Conservation (phyloP, 2,113 vertebrate species). For the Todiramphus chloris region DNA sequence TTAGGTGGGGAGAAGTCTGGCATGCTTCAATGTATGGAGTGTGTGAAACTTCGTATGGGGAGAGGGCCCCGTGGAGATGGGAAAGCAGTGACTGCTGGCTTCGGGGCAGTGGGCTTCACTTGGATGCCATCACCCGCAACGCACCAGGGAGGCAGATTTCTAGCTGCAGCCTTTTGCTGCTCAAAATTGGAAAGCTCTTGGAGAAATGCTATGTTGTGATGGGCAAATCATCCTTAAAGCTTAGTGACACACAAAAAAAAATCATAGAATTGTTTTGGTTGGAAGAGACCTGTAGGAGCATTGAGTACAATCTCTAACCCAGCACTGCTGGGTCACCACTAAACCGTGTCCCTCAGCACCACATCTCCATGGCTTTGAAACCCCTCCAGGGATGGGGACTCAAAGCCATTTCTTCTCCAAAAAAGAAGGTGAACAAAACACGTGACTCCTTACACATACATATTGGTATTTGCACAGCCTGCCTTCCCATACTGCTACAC, state of each 20-base stretch:
- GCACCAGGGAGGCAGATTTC: fast-evolving
- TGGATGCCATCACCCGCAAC: not conserved
- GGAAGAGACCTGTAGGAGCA: not conserved
- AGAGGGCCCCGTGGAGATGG: not conserved
- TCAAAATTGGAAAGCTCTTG: not conserved
- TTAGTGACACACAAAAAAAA: not conserved
- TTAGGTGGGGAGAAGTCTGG: not conserved
- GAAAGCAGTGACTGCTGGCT: not conserved
- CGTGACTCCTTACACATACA: not conserved
- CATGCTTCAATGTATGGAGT: not conserved
- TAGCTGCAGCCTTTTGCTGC: not conserved
- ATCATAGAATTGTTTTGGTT: not conserved
- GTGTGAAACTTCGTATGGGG: not conserved
- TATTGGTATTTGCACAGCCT: not conserved
- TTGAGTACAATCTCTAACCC: not conserved
- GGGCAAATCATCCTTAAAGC: not conserved
- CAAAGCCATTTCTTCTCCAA: not conserved
- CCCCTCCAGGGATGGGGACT: not conserved
- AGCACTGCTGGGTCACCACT: not conserved
- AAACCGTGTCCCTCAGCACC: not conserved
- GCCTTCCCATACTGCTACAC: not conserved
- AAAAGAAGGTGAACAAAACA: not conserved
- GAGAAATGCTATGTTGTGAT: not conserved
- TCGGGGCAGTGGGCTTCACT: not conserved
- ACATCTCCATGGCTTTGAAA: not conserved